These are phyloP conservation scores for Labroides dimidiatus DNA, from an alignment of 2,797 vertebrate genomes.

Conservation along the genomic window DNA sequence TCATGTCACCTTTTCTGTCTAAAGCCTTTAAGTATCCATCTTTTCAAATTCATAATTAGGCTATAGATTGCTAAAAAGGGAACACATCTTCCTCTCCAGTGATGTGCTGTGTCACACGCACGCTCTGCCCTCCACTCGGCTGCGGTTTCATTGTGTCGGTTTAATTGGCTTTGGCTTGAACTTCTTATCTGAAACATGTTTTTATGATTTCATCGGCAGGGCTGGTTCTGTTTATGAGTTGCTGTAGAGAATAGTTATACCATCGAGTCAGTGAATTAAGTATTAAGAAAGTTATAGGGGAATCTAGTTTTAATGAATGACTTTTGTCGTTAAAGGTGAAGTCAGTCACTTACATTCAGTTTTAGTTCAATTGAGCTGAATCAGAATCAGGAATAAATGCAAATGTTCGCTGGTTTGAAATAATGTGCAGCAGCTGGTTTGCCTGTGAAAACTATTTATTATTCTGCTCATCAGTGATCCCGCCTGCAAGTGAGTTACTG, in stretches of 20 bases:
- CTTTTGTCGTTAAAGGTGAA: not conserved
- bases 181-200: slow-evolving; percentile 24
- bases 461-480: slow-evolving; percentile 34
- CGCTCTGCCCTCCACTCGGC: not conserved
- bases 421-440: slow-evolving; percentile 28
- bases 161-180: slow-evolving; percentile 28
- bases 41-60: slow-evolving; percentile 7
- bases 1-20: not conserved
- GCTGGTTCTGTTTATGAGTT: slow-evolving; percentile 1
- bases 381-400: slow-evolving; percentile 12
- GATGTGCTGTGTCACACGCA: not conserved
- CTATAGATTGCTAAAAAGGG: not conserved
- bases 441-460: slow-evolving; percentile 22
- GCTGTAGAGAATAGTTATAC: slow-evolving; percentile 2
- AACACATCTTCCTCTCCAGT: not conserved
- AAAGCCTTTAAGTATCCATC: not conserved
- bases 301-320: slow-evolving; percentile 11
- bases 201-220: slow-evolving; percentile 4
- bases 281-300: not conserved
- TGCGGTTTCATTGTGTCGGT: slow-evolving; percentile 4
- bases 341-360: not conserved
- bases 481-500: slow-evolving; percentile 42
- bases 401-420: slow-evolving; percentile 11
- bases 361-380: slow-evolving; percentile 16
- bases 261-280: not conserved